These are phyloP conservation scores for Leptopilina boulardi DNA, from an alignment of 1,140 invertebrate species.

Conservation along the genomic window DNA sequence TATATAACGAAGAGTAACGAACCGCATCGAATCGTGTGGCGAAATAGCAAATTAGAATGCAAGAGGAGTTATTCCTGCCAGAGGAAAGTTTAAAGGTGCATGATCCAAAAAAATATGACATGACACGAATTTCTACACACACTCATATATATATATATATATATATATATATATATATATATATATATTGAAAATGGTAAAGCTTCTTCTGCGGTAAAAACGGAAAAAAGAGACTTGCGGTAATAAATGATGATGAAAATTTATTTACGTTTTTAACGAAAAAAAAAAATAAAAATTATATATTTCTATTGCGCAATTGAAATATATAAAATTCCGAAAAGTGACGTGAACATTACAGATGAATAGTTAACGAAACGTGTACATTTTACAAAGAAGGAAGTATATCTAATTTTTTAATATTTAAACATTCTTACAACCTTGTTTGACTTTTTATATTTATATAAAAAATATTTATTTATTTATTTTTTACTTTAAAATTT, in stretches of 20 bases:
- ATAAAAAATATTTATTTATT: too few species aligned
- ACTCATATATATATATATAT: too few species aligned
- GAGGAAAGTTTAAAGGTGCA: neutral
- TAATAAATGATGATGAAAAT: neutral
- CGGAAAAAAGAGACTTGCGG: neutral
- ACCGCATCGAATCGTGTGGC: conserved; percentile 7
- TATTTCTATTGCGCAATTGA: neutral
- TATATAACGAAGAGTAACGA: neutral
- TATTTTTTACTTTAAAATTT: too few species aligned
- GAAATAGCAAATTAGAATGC: conserved; percentile 8
- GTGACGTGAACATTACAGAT: neutral
- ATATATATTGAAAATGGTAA: neutral
- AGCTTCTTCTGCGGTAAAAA: neutral
- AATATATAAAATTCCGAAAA: neutral
- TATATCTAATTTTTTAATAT: neutral
- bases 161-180: too few species aligned
- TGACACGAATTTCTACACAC: neutral
- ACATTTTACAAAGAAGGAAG: neutral
- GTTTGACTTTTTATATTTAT: too few species aligned
- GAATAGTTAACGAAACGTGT: neutral
- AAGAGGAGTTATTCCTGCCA: neutral
- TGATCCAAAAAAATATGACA: neutral
- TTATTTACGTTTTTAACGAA: neutral
- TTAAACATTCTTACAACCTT: neutral
- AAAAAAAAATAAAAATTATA: neutral